Base-by-base conservation (phyloP, 2,113 vertebrate species). In the Phainopepla nitens region DNA sequence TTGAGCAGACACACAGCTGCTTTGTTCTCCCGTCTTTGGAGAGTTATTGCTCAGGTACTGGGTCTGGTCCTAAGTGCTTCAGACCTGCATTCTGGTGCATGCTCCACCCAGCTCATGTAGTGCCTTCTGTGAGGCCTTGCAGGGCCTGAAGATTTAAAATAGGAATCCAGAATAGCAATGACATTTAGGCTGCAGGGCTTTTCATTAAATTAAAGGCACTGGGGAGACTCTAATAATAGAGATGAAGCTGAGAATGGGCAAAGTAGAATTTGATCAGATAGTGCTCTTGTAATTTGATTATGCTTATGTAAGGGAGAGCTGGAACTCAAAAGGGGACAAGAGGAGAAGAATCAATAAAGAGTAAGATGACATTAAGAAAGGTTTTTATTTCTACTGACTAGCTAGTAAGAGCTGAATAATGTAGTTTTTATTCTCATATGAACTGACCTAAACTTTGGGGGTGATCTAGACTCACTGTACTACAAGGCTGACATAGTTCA, bases 221-320 rank as follows among this genome's bases (percentile, higher is more conserved):
- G 58, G 87, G 84, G 87, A 96, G 66, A 42, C 73, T 87, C 91
- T 91, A 85, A 91, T 94, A 93, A 96, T 80, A 94, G 82, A 79
- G 75, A 80, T 53, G 73, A 94, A 91, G 56, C 57, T 0, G 16
- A 95, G 89, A 94, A 91, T 56, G 93, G 79, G 66, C 58, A 73
- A 91, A 87, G 87, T 87, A 95, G 75, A 91, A 91, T 96, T 91
- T 94, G 93, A 94, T 96, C 89, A 93, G 91, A 89, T 95, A 95
- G 81, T 66, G 42, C 71, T 94, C 90, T 85, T 91, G 50, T 91
- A 95, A 96, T 95, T 93, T 93, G 92, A 86, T 96, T 91, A 88
- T 91, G 44, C 73, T 95, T 96, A 93, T 91, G 66, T 93, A 88
- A 96, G 90, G 39, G 71, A 93, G 84, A 95, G 47, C 68, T 89